Percentiles rank a stretch among this genome's conserved stretches.
Conservation (phyloP, 2,797 vertebrate genomes). For the Microhierax caerulescens region DNA sequence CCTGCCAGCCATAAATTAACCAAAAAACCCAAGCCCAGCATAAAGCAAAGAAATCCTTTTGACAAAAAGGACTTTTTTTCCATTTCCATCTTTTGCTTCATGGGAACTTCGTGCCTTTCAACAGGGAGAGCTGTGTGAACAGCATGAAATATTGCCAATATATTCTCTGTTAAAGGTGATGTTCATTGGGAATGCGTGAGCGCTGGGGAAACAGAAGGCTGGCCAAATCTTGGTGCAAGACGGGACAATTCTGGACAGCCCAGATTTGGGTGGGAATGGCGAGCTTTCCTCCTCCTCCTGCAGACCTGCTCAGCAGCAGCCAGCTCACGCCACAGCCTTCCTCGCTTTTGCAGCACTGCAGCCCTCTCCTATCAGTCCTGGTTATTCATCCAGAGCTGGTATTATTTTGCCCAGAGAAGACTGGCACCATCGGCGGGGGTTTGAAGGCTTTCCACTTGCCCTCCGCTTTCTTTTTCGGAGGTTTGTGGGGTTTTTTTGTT, state of each 20-base stretch:
- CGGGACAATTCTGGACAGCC: background rate
- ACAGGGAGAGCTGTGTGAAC: background rate
- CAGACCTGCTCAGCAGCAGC: background rate
- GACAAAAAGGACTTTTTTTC: background rate
- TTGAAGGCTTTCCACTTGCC: background rate
- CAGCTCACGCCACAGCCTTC: background rate
- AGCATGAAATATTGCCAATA: background rate
- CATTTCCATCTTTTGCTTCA: background rate
- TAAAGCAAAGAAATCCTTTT: background rate
- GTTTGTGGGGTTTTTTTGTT: background rate
- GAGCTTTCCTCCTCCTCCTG: background rate
- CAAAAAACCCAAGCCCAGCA: background rate
- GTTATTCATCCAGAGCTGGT: background rate
- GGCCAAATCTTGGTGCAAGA: background rate
- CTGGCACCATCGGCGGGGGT: background rate
- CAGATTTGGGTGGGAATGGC: background rate
- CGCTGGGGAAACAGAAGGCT: background rate
- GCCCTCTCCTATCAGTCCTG: background rate
- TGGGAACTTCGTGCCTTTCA: background rate
- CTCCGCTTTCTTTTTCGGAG: background rate
- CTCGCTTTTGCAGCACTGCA: background rate
- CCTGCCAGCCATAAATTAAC: background rate
- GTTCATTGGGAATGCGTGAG: fast-evolving
- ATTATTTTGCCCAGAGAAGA: background rate
- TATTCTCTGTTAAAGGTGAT: background rate